Percentiles rank a stretch among this genome's conserved stretches.
Evolutionary conservation across 2,888 invertebrate genomes (phyloP).

Genomic region (Patella pellucida): DNA sequence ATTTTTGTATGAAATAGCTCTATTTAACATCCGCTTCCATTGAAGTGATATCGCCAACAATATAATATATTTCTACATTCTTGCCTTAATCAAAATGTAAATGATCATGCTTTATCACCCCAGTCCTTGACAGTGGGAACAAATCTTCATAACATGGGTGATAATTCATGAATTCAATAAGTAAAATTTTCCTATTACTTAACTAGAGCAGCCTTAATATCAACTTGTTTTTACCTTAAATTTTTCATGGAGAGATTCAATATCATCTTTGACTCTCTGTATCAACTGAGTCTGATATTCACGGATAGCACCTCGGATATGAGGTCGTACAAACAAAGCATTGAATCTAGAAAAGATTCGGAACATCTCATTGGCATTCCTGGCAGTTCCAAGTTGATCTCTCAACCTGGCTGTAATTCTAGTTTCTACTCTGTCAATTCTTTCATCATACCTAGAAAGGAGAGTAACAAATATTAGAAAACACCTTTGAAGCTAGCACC

Average conservation of each 20-base stretch:
- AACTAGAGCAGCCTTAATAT: no score
- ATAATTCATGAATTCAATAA: background rate
- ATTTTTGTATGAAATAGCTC: no score
- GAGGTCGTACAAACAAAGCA: slow-evolving; percentile 97
- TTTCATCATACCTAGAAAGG: slow-evolving; percentile 84
- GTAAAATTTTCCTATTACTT: background rate
- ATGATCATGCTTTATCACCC: no score
- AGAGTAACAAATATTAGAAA: background rate
- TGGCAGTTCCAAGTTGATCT: slow-evolving; percentile 97
- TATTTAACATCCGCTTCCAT: no score
- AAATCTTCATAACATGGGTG: background rate
- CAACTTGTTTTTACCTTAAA: slow-evolving; percentile 81
- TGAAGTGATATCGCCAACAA: no score
- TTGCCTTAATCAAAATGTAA: no score
- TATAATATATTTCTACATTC: no score
- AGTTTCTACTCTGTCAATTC: slow-evolving; percentile 98
- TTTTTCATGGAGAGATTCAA: slow-evolving; percentile 96
- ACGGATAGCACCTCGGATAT: slow-evolving; percentile 97
- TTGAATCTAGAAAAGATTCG: slow-evolving; percentile 97
- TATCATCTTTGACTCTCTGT: slow-evolving; percentile 98
- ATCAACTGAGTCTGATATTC: slow-evolving; percentile 99
- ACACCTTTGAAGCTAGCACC: no score
- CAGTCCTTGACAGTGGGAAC: no score
- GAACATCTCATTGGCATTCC: slow-evolving; percentile 99
- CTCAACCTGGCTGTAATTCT: slow-evolving; percentile 96